A percentile compares a stretch with the other conserved stretches of the same genome.
phyloP scores from a whole-genome alignment of 2,888 invertebrate genomes.

The Cheilosia vulpina region DNA sequence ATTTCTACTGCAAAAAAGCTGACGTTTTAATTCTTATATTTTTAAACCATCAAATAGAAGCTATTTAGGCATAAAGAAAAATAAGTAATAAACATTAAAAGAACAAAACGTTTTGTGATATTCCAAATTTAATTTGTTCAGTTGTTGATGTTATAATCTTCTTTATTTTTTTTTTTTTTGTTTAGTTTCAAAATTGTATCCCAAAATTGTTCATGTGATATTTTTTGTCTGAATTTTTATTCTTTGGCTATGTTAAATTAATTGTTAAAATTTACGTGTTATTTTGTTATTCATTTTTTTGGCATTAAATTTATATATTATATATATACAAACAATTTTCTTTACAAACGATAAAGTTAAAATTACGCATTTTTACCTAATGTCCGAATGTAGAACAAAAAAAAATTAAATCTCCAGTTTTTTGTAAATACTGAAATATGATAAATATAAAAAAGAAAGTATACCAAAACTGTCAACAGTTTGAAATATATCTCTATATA shows the following conservation, averaged over 20 bases:
- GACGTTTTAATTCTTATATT: not conserved
- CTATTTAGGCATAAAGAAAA: constrained; percentile 24
- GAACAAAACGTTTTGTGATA: constrained; percentile 82
- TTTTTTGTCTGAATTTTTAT: constrained; percentile 78
- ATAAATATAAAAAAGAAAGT: constrained; percentile 34
- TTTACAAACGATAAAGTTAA: constrained; percentile 74
- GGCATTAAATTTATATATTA: constrained; percentile 70
- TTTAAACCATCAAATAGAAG: constrained; percentile 12
- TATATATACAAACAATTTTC: constrained; percentile 67
- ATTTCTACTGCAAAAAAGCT: not conserved
- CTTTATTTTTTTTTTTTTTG: constrained; percentile 66
- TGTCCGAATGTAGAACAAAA: constrained; percentile 54
- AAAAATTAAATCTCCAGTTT: constrained; percentile 36
- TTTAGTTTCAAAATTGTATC: constrained; percentile 72
- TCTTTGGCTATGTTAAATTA: constrained; percentile 76
- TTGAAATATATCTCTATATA: constrained; percentile 35
- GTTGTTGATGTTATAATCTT: constrained; percentile 72
- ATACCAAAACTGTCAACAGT: constrained; percentile 68
- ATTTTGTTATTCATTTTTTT: constrained; percentile 76
- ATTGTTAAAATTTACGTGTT: constrained; percentile 64
- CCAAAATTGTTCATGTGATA: constrained; percentile 79
- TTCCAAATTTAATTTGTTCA: constrained; percentile 79
- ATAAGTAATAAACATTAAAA: constrained; percentile 17
- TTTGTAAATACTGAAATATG: constrained; percentile 65
- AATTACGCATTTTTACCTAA: constrained; percentile 59